A percentile compares a stretch with the other conserved stretches of the same genome.
phyloP scores from a whole-genome alignment of 2,113 vertebrate species.

The Romanogobio albipinnatus region DNA sequence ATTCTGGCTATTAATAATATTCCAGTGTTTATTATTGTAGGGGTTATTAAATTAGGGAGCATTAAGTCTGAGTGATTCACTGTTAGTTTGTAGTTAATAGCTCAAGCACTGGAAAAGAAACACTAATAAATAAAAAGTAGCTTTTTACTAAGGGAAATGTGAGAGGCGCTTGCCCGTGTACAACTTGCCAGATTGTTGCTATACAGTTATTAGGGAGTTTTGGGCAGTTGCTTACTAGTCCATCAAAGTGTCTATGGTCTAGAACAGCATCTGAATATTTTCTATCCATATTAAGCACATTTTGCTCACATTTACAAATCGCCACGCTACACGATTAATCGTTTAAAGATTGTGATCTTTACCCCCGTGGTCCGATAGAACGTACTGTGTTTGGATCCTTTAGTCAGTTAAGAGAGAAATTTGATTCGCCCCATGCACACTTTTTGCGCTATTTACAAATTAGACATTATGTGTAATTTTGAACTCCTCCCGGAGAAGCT shows the following conservation, averaged over 20 bases:
- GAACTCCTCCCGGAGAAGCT: too few relatives aligned
- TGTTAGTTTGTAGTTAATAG: not conserved
- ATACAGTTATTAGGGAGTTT: too few relatives aligned
- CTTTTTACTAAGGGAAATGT: not conserved
- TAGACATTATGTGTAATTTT: not conserved
- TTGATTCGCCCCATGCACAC: not conserved
- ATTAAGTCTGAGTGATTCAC: not conserved
- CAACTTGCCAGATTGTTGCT: too few relatives aligned
- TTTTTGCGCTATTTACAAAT: not conserved
- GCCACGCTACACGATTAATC: too few relatives aligned
- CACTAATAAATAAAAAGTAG: not conserved
- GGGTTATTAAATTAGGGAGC: not conserved
- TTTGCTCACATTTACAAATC: too few relatives aligned
- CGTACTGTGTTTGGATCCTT: not conserved
- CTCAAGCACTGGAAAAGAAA: not conserved
- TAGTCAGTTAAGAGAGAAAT: not conserved
- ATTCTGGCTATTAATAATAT: conserved; percentile 5
- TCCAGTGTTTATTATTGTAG: not conserved
- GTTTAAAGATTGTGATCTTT: too few relatives aligned
- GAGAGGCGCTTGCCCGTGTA: too few relatives aligned
- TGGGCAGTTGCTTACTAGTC: too few relatives aligned
- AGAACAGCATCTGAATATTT: too few relatives aligned
- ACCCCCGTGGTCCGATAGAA: too few relatives aligned
- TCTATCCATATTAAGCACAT: too few relatives aligned
- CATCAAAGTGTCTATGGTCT: too few relatives aligned